Evolutionary conservation across 1,140 invertebrate genomes (phyloP).

Genomic region (Bombus difficillimus): DNA sequence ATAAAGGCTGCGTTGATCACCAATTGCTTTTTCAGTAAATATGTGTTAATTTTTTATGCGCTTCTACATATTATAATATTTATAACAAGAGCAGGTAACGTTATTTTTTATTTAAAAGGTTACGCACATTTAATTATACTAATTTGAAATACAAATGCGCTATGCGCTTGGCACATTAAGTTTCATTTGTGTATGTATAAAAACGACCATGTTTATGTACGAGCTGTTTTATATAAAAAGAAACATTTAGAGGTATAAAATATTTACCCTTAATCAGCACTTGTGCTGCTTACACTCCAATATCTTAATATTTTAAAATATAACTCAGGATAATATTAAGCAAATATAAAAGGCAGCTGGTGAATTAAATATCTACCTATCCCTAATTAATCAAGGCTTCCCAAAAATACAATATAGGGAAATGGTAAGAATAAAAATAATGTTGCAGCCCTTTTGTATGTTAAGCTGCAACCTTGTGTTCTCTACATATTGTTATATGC

Average conservation of each 20-base stretch:
- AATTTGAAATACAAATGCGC: background rate
- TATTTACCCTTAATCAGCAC: slow-evolving; percentile 1
- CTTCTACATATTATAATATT: slow-evolving; percentile 11
- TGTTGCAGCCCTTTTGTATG: slow-evolving; percentile 82
- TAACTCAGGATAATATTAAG: slow-evolving; percentile 14
- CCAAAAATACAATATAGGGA: slow-evolving; percentile 44
- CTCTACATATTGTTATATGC: slow-evolving; percentile 71
- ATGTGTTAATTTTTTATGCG: background rate
- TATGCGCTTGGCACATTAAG: background rate
- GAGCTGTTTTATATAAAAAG: background rate
- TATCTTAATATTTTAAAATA: slow-evolving; percentile 33
- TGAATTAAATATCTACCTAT: slow-evolving; percentile 61
- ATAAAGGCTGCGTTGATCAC: slow-evolving; percentile 60
- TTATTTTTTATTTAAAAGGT: too few species aligned
- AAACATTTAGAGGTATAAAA: background rate
- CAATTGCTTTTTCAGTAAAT: slow-evolving; percentile 66
- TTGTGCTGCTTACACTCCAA: background rate
- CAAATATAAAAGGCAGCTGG: slow-evolving; percentile 71
- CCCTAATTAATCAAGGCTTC: slow-evolving; percentile 46
- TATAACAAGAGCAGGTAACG: background rate
- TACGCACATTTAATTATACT: background rate
- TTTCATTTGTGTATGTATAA: background rate
- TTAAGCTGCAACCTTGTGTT: slow-evolving; percentile 80
- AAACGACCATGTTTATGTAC: background rate
- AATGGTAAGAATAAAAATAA: slow-evolving; percentile 65